Percentiles rank a stretch among this genome's conserved stretches.
Evolutionary conservation across 2,888 invertebrate genomes (phyloP).

Genomic region (Drosophila diplacantha): DNA sequence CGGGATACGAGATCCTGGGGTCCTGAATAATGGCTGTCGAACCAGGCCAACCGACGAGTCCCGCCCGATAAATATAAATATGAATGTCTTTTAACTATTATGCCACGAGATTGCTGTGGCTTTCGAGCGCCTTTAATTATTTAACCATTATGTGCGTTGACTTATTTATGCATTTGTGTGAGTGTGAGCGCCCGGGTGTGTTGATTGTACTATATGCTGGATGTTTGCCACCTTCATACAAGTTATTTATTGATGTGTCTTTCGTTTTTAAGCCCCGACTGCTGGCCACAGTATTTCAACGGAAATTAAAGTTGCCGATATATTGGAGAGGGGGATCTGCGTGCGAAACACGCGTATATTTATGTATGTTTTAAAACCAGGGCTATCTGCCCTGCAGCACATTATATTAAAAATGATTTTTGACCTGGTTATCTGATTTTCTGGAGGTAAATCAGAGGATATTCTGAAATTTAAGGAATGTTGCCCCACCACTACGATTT

Average conservation of each 20-base stretch:
- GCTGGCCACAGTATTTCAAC: constrained; percentile 57
- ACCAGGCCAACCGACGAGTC: constrained; percentile 22
- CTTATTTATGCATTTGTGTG: constrained; percentile 20
- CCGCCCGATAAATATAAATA: constrained; percentile 53
- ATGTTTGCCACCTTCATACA: constrained; percentile 5
- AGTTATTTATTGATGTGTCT: constrained; percentile 65
- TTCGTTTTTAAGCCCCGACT: constrained; percentile 52
- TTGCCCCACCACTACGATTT: no score
- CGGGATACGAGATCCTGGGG: not conserved
- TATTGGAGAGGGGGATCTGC: constrained; percentile 4
- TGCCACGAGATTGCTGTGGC: constrained; percentile 44
- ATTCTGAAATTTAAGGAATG: not conserved
- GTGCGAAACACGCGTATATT: not conserved
- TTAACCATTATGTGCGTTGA: constrained; percentile 40
- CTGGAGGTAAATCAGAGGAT: not conserved
- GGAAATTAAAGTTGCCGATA: constrained; percentile 59
- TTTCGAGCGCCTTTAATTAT: constrained; percentile 42
- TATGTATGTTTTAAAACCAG: constrained; percentile 13
- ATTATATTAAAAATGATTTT: not conserved
- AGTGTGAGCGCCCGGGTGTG: constrained; percentile 1
- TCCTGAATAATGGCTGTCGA: constrained; percentile 24
- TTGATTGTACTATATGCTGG: constrained; percentile 7
- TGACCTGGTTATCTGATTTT: not conserved
- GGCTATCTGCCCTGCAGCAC: constrained; percentile 7
- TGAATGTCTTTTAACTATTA: constrained; percentile 48